A percentile compares a stretch with the other conserved stretches of the same genome.
Conservation (phyloP, 2,888 invertebrate species). For the Escarpia spicata region DNA sequence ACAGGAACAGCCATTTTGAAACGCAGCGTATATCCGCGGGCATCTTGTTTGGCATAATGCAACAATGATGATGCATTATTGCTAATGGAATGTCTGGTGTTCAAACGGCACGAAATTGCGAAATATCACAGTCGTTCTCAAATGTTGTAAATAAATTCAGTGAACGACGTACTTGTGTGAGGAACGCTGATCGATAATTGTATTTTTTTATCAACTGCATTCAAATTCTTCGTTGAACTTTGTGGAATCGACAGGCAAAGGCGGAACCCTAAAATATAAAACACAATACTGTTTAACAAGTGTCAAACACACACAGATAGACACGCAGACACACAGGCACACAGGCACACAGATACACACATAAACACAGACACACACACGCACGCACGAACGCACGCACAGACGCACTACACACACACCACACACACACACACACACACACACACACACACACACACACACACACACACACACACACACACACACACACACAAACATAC, state of each 20-base stretch:
- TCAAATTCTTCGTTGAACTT: not conserved
- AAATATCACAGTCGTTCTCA: not conserved
- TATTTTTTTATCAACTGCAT: not conserved
- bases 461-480: conserved; percentile 20
- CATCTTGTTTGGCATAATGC: not conserved
- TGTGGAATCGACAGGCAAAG: not conserved
- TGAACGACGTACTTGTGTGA: not conserved
- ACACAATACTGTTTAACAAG: not conserved
- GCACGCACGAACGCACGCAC: too few species aligned
- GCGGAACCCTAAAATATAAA: not conserved
- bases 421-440: not conserved
- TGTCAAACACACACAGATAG: too few species aligned
- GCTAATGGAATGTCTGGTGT: not conserved
- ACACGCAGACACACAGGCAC: not conserved
- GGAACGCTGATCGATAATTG: not conserved
- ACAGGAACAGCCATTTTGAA: not conserved
- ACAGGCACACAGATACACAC: not conserved
- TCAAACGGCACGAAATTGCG: not conserved
- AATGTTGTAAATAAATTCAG: not conserved
- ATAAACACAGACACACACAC: too few species aligned
- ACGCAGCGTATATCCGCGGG: not conserved
- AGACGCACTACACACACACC: too few species aligned
- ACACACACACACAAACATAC: not conserved
- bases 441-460: conserved; percentile 20
- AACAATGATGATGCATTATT: not conserved